Evolutionary conservation across 2,888 invertebrate genomes (phyloP).

Genomic region (Zaprionus bogoriensis): DNA sequence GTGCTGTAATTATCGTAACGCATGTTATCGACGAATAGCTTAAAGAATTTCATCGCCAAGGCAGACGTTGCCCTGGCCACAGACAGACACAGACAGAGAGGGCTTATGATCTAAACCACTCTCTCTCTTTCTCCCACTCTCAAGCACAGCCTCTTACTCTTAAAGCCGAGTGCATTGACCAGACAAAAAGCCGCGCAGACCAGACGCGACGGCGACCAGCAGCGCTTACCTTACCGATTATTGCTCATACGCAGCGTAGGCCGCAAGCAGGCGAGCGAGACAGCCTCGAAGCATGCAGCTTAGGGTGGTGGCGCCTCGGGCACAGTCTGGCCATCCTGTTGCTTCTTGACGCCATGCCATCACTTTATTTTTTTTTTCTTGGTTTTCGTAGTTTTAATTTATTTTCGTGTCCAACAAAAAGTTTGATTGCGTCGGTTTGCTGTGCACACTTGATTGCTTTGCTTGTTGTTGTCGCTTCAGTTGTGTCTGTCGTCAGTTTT

Average conservation of each 20-base stretch:
- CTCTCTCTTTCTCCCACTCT: no score
- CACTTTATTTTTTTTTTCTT: constrained; percentile 4
- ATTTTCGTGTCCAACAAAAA: constrained; percentile 47
- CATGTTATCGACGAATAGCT: constrained; percentile 41
- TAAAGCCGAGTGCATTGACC: constrained; percentile 46
- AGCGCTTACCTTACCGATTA: background rate
- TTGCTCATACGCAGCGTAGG: constrained; percentile 47
- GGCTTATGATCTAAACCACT: no score
- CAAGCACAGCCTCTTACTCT: no score
- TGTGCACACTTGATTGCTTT: no score
- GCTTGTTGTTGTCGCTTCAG: constrained; percentile 8
- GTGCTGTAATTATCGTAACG: no score
- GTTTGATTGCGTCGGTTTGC: constrained; percentile 51
- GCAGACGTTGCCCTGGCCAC: constrained; percentile 28
- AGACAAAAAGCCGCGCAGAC: no score
- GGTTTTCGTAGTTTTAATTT: constrained; percentile 43
- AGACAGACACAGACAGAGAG: no score
- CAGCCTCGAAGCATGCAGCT: background rate
- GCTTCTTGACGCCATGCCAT: constrained; percentile 4
- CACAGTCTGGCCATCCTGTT: constrained; percentile 12
- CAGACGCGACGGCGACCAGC: background rate
- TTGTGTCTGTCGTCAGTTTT: constrained; percentile 18
- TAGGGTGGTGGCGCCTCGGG: no score
- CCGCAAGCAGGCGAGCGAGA: constrained; percentile 8
- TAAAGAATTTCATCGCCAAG: constrained; percentile 33